Percentiles rank a stretch among this genome's conserved stretches.
Conservation (phyloP, 2,113 vertebrate species). For the Mobula birostris region DNA sequence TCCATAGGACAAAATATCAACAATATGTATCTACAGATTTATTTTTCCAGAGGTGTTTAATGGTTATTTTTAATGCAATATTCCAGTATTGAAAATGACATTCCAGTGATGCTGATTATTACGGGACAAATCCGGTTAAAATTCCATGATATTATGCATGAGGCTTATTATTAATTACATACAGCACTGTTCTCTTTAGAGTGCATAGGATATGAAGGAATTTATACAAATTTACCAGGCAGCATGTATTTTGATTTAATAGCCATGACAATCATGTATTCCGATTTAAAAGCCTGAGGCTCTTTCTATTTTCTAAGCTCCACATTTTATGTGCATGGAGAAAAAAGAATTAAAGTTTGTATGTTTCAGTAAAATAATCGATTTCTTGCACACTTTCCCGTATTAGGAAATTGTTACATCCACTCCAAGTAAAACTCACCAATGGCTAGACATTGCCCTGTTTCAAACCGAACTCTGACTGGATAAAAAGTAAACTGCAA, state of each 20-base stretch:
- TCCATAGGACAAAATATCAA: constrained; percentile 3
- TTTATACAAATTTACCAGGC: neutral
- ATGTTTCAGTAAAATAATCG: neutral
- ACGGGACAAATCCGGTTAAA: neutral
- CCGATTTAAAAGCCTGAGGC: neutral
- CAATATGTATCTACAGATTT: neutral
- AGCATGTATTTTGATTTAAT: neutral
- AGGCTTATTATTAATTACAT: neutral
- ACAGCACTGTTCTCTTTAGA: neutral
- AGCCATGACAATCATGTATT: neutral
- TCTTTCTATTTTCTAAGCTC: neutral
- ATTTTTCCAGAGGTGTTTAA: neutral
- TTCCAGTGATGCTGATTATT: neutral
- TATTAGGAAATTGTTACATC: neutral
- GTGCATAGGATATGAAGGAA: neutral
- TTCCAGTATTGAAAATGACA: neutral
- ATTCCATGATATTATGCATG: neutral
- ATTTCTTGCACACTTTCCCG: neutral
- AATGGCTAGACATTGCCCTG: neutral
- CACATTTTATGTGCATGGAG: neutral
- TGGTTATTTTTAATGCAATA: neutral
- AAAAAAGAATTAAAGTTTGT: neutral
- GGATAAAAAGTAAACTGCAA: neutral
- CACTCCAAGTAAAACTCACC: neutral
- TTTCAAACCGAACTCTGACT: neutral